Evolutionary conservation across 1,140 invertebrate genomes (phyloP), one percentile per base, ranked within the genome.

Genomic region (Zaprionus taronus): DNA sequence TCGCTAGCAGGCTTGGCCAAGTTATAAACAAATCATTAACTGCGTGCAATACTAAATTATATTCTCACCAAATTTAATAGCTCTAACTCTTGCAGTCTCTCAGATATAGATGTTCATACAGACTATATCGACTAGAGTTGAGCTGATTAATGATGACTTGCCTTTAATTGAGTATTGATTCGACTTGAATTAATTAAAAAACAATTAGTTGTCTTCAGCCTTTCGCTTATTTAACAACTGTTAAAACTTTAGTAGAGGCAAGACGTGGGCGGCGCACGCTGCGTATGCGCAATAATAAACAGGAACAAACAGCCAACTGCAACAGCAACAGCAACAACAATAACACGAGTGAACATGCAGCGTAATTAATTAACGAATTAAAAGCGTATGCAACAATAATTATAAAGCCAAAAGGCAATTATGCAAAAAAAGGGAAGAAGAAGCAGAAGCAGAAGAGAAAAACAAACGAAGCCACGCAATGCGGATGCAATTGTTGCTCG

Each of bases 381-480:
- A 87, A 87, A 89, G 81, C 81, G 72, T 89, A 87, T 87, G 85
- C 81, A 89, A 81, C 84, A 90, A 84, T 87, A 89, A 89, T 84
- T 84, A 89, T 72, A 81, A 87, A 83, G 83, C 81, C 70, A 82
- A 89, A 78, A 89, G 84, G 74, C 81, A 89, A 87, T 87, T 87
- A 87, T 87, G 84, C 83, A 87, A 87, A 87, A 72, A 64, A 51
- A 47, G 31, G 49, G 44, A 49, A 41, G 49, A 76, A 47, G 70
- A 60, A 65, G 36, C 53, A 61, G 24, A 36, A 58, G 28, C 28
- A 31, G 61, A 61, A 65, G 64, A 65, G 62, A 68, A 79, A 62
- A 79, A 62, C 56, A 72, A 69, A 74, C 72, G 60, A 49, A 79
- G 85, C 81, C 82, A 91, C 81, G 85, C 79, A 85, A 90, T 90